Conservation (phyloP, 2,113 vertebrate genomes). For the Leucopternis melanops region DNA sequence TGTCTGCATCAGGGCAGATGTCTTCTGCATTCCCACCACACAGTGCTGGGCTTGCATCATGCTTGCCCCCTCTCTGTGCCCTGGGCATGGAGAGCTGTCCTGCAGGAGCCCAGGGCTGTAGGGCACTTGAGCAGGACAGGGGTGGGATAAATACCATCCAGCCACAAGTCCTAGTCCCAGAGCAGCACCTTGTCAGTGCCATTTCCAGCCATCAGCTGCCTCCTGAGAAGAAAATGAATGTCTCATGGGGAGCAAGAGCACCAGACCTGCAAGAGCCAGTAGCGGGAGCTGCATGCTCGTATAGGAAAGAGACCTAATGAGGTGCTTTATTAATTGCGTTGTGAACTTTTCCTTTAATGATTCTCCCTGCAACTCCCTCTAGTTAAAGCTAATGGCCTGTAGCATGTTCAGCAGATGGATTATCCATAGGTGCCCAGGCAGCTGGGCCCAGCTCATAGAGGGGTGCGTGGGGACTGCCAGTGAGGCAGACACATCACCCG, state of each 20-base stretch:
- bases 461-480: not conserved
- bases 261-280: not conserved
- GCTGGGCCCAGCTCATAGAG: not conserved
- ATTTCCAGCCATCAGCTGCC: not conserved
- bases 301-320: constrained; percentile 32
- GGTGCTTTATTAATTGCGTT: constrained; percentile 52
- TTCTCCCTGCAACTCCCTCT: constrained; percentile 35
- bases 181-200: not conserved
- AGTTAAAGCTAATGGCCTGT: constrained; percentile 64
- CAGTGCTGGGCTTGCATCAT: not conserved
- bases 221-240: not conserved
- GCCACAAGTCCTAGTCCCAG: not conserved
- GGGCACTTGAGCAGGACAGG: not conserved
- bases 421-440: not conserved
- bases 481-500: rapidly evolving
- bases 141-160: not conserved
- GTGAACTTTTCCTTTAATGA: constrained; percentile 48
- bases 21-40: not conserved
- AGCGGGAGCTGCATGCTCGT: not conserved
- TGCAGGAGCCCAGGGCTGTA: not conserved
- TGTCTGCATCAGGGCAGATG: too few species aligned
- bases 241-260: not conserved
- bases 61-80: not conserved
- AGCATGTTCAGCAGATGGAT: constrained; percentile 55
- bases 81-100: not conserved